Evolutionary conservation across 1,140 invertebrate genomes (phyloP), one percentile per base, ranked within the genome.

Genomic region (Lasioglossum baleicum): DNA sequence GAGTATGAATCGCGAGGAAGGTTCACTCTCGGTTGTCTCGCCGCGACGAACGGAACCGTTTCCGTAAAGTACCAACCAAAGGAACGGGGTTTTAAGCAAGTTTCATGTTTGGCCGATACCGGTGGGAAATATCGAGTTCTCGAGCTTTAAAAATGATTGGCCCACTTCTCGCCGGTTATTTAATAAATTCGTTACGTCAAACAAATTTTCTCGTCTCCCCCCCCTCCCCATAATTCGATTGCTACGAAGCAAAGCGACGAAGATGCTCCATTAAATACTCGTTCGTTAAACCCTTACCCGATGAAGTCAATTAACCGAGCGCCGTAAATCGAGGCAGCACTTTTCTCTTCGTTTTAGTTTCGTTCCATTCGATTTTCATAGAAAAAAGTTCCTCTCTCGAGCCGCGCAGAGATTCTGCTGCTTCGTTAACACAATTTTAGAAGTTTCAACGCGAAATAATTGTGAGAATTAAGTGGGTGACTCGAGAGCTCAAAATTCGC

Each of bases 181-280:
- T 78, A 44, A 72, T 72, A 78, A 78, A 72, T 72, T 64, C 69
- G n/a, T 78, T 65, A 58, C 35, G 58, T 42, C 68, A 56, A 72
- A 72, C 35, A 44, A 40, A 78, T 71, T 72, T 68, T 40, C 74
- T 40, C 11, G 10, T 31, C 11, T 11, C 15, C 2, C 35, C 11
- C 17, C 15, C 4, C 15, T 2, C 35, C 11, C 17, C 15, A 2
- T 72, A 64, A 78, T 63, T 78, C 48, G n/a, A 77, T 77, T 22
- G 10, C 40, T 35, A 20, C 5, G 42, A n/a, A 13, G 42, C 44
- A 56, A 64, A 64, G 22, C 7, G 40, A 64, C 5, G 13, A 51
- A 26, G 42, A 26, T 42, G 58, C 3, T 44, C 68, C 68, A 2
- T 72, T 71, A 53, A 64, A 72, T 65, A 10, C 15, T 51, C 40